These are phyloP conservation scores for Pelmatolapia mariae DNA, from an alignment of 2,113 vertebrate species.

Conservation along the genomic window DNA sequence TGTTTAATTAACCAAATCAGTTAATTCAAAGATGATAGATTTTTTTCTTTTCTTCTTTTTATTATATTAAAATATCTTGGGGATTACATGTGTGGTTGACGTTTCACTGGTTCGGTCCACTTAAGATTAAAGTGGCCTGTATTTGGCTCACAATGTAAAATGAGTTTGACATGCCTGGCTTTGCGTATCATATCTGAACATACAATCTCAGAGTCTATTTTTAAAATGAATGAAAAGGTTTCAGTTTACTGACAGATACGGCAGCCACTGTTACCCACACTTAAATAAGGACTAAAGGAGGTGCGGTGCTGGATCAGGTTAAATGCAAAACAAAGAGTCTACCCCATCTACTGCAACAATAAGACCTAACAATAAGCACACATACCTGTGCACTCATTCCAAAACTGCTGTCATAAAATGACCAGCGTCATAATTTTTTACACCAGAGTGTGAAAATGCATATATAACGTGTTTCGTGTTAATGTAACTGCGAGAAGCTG, in stretches of 20 bases:
- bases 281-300: not conserved
- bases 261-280: not conserved
- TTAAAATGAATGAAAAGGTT: not conserved
- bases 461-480: not conserved
- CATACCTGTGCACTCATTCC: not conserved
- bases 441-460: not conserved
- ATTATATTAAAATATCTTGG: not conserved
- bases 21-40: rapidly evolving
- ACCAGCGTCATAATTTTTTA: rapidly evolving
- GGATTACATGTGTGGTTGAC: not conserved
- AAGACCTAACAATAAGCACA: not conserved
- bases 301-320: not conserved
- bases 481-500: not conserved
- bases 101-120: rapidly evolving
- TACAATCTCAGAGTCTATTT: not conserved
- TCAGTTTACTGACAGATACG: not conserved
- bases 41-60: not conserved
- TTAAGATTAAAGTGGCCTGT: not conserved
- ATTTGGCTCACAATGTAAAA: not conserved
- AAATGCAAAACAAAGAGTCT: not conserved
- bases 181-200: not conserved
- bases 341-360: not conserved
- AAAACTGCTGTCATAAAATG: not conserved
- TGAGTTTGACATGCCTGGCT: not conserved
- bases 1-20: not conserved